phyloP scores from a whole-genome alignment of 1,140 invertebrate species.

The Macrotrachela quadricornifera region DNA sequence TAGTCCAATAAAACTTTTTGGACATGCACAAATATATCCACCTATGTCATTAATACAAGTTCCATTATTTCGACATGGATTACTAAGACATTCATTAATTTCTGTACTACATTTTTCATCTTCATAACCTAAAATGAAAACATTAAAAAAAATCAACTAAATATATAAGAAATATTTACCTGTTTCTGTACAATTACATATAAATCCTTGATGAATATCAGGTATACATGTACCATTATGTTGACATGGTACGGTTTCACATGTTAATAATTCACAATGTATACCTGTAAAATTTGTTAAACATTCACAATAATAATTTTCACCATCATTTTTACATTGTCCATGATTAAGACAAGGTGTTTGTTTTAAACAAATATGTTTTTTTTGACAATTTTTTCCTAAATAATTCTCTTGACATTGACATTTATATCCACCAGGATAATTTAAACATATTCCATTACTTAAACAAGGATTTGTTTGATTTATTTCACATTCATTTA shows the following conservation, averaged over 20 bases:
- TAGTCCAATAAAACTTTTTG: constrained; percentile 57
- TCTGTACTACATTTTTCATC: constrained; percentile 34
- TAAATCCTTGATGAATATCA: neutral
- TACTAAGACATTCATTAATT: constrained; percentile 60
- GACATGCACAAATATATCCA: constrained; percentile 58
- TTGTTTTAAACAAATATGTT: no score
- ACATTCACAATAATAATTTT: constrained; percentile 46
- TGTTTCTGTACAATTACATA: no score
- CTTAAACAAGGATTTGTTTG: constrained; percentile 17
- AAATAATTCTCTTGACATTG: constrained; percentile 2
- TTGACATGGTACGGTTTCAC: constrained; percentile 58
- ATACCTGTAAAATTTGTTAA: constrained; percentile 58
- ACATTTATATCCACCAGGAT: constrained; percentile 24
- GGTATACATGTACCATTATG: constrained; percentile 10
- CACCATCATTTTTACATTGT: neutral
- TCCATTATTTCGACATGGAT: constrained; percentile 67
- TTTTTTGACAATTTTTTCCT: neutral
- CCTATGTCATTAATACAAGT: constrained; percentile 50
- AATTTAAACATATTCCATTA: constrained; percentile 14
- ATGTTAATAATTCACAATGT: constrained; percentile 61
- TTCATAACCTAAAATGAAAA: no score
- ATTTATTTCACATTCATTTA: constrained; percentile 29
- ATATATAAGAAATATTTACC: no score
- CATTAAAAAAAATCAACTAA: no score
- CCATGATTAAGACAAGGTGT: no score